Percentiles rank a stretch among this genome's conserved stretches.
Conservation (phyloP, 2,113 vertebrate genomes). For the Carettochelys insculpta region DNA sequence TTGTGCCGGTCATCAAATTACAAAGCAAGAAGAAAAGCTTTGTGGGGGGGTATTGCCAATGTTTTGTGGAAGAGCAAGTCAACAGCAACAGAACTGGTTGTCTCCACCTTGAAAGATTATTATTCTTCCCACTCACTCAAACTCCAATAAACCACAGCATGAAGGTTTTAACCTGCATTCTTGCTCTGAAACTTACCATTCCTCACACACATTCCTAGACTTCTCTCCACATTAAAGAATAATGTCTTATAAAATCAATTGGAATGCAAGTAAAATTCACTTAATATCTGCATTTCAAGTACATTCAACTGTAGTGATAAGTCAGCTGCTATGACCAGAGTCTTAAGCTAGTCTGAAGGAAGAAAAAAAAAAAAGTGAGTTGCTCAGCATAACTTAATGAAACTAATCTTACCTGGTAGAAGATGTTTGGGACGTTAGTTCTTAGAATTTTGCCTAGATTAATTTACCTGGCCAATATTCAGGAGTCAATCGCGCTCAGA, state of each 20-base stretch:
- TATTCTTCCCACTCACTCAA: background rate
- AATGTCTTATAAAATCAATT: background rate
- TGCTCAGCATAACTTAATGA: background rate
- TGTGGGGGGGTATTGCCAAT: background rate
- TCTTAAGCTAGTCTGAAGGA: background rate
- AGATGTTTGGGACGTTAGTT: background rate
- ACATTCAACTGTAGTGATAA: background rate
- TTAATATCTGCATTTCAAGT: background rate
- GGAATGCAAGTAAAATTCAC: accelerated
- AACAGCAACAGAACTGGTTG: background rate
- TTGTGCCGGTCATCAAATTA: background rate
- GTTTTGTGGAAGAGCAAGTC: background rate
- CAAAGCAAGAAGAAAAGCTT: background rate
- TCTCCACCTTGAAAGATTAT: background rate
- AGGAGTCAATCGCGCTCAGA: background rate
- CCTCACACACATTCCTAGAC: background rate
- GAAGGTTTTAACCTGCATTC: background rate
- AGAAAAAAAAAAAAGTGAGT: background rate
- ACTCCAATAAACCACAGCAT: background rate
- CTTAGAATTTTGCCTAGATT: background rate
- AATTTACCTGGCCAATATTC: background rate
- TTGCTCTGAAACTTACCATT: background rate
- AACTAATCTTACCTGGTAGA: conserved; percentile 1
- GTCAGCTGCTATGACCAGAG: background rate
- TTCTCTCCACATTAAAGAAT: conserved; percentile 1